These are phyloP conservation scores for Drosophila obscura DNA, from an alignment of 1,140 invertebrate genomes.

Conservation along the genomic window DNA sequence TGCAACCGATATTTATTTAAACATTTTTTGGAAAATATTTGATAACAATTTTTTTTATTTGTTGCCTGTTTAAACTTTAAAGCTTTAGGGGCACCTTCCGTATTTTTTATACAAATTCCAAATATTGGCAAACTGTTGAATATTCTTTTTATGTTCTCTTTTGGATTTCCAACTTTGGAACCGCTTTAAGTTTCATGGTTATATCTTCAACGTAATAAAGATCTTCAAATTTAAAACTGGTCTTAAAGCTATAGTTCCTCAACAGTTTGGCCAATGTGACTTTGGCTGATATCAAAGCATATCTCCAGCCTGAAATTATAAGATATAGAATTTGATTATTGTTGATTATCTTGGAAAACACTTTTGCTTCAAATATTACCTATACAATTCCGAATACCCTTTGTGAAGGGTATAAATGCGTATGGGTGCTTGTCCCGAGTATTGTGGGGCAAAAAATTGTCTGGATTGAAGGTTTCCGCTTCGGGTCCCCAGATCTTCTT, in stretches of 20 bases:
- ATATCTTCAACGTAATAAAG: constrained; percentile 77
- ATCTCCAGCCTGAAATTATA: constrained; percentile 67
- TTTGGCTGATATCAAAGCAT: constrained; percentile 73
- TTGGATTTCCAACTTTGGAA: constrained; percentile 54
- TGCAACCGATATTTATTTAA: too few species aligned
- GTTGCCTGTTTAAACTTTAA: too few species aligned
- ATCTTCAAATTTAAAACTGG: constrained; percentile 67
- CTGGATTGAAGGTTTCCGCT: constrained; percentile 75
- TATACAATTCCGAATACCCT: constrained; percentile 78
- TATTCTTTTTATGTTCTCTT: constrained; percentile 15
- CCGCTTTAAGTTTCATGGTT: constrained; percentile 66
- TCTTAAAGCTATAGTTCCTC: constrained; percentile 67
- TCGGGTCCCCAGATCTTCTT: constrained; percentile 69
- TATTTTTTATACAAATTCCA: too few species aligned
- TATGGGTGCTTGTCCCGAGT: constrained; percentile 64
- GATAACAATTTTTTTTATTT: too few species aligned
- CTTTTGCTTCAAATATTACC: constrained; percentile 36
- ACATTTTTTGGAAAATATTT: too few species aligned
- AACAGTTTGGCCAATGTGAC: constrained; percentile 68
- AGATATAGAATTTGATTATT: not conserved
- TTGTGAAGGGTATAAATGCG: constrained; percentile 75
- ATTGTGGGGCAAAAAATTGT: constrained; percentile 70
- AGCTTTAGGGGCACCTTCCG: too few species aligned
- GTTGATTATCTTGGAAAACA: not conserved
- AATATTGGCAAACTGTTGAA: too few species aligned